phyloP scores from a whole-genome alignment of 2,113 vertebrate species.

The Tonatia bakeri region DNA sequence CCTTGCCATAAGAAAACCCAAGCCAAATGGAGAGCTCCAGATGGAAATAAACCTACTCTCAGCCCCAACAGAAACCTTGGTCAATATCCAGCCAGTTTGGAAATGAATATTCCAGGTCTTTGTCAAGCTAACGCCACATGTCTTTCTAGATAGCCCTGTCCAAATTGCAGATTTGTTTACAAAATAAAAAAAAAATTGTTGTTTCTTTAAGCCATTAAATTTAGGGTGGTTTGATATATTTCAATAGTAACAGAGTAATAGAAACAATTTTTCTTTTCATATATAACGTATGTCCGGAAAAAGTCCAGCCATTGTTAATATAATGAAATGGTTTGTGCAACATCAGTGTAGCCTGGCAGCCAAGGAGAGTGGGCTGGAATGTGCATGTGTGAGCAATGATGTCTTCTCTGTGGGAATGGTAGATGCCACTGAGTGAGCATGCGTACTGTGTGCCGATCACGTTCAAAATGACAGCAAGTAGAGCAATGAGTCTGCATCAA shows the following conservation, averaged over 20 bases:
- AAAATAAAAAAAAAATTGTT: neutral
- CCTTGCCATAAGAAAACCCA: neutral
- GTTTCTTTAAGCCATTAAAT: neutral
- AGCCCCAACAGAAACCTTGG: neutral
- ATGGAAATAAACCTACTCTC: neutral
- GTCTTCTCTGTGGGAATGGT: too few relatives aligned
- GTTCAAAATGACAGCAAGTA: too few relatives aligned
- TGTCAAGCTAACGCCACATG: neutral
- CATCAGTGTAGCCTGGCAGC: too few relatives aligned
- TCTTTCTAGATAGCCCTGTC: neutral
- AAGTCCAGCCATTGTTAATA: too few relatives aligned
- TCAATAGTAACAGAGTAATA: neutral
- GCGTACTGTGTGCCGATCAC: too few relatives aligned
- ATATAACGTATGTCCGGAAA: neutral
- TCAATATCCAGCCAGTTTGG: neutral
- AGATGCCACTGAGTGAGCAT: too few relatives aligned
- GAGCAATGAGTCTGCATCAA: too few relatives aligned
- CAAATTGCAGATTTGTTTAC: neutral
- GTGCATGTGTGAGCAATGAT: too few relatives aligned
- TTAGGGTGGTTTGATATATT: neutral
- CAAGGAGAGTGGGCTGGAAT: too few relatives aligned
- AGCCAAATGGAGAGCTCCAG: neutral
- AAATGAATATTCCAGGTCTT: neutral
- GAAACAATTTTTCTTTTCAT: neutral
- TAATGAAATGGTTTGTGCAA: too few relatives aligned